Evolutionary conservation across 2,888 invertebrate genomes (phyloP), one percentile per base, ranked within the genome.

Genomic region (Geotrupes spiniger): DNA sequence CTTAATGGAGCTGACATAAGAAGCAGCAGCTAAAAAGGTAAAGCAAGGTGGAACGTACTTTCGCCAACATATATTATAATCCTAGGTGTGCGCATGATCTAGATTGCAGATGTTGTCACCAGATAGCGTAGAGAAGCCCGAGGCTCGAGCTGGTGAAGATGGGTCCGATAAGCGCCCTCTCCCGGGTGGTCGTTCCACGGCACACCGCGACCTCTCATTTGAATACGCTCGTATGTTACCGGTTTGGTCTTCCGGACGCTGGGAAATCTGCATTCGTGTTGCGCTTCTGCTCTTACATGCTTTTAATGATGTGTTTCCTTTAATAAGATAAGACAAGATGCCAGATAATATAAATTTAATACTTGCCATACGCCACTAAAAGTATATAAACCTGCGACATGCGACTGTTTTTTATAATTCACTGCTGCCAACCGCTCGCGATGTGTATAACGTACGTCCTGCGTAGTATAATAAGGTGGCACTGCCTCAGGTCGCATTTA

Each of bases 61-160:
- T 27, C 60, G 60, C 63, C 61, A 59, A 61, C 63, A 63, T 64
- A 61, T 60, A 65, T 67, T 64, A 66, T 62, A 63, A 65, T 66
- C 66, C 61, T 66, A 69, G 69, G 70, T 68, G 70, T 70, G 66
- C 63, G 66, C 69, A 69, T 70, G 71, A 72, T 72, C 71, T 71
- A 71, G 72, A 72, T 71, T 68, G 69, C 59, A 70, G 73, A 73
- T 73, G 65, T 73, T 72, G 73, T 73, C 73, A 71, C 73, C 73
- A 73, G 73, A 73, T 72, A 71, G 62, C 52, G 47, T 52, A 37
- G 41, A 49, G 48, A 60, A 54, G 53, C 60, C 60, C 54, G 60
- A 49, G 53, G 59, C 53, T 6, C 61, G 60, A 57, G 54, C 63
- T 59, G 62, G 63, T 59, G 59, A 66, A 65, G 67, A 69, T 69